These are phyloP conservation scores for Micrasema longulum DNA, from an alignment of 1,140 invertebrate genomes.

Conservation along the genomic window DNA sequence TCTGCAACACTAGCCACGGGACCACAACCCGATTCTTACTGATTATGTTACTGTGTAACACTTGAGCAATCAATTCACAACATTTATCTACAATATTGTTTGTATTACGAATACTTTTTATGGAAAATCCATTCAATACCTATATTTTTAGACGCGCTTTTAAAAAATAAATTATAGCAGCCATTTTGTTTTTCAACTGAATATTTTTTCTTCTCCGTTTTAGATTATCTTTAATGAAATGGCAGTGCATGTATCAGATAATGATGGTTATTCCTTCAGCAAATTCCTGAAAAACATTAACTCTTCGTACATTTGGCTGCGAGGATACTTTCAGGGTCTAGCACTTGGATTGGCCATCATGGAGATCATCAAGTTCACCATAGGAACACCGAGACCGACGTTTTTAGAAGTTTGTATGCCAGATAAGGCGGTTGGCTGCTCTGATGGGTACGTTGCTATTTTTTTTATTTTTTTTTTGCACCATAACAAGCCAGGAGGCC, in stretches of 20 bases:
- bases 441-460: not conserved
- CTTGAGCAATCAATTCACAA: no score
- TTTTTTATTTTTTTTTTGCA: not conserved
- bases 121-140: not conserved
- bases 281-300: slow-evolving; percentile 7
- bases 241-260: not conserved
- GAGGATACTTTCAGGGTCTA: not conserved
- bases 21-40: no score
- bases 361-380: not conserved
- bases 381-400: not conserved
- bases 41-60: no score
- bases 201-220: not conserved
- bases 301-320: not conserved
- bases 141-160: not conserved
- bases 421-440: slow-evolving; percentile 20
- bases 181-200: not conserved
- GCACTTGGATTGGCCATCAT: not conserved
- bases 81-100: no score
- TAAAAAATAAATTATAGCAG: not conserved
- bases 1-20: no score
- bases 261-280: not conserved
- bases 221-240: slow-evolving; percentile 9
- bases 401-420: slow-evolving; percentile 7
- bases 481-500: no score
- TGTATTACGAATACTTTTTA: no score